Conservation (phyloP, 2,797 vertebrate species). For the Crax fasciolata region DNA sequence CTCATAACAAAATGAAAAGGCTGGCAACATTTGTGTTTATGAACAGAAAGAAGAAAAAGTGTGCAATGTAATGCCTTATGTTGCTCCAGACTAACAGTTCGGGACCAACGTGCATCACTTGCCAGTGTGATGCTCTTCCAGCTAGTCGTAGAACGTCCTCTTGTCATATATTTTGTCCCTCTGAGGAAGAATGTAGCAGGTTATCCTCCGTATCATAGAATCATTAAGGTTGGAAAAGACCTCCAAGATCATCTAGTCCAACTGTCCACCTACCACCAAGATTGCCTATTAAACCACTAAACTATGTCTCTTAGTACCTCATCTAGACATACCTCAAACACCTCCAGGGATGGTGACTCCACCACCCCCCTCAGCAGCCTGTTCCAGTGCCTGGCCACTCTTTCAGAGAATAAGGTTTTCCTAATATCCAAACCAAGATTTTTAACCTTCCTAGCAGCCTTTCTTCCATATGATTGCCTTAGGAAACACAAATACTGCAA, state of each 20-base stretch:
- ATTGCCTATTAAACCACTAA: no score
- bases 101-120: neutral
- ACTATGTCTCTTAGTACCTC: no score
- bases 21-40: neutral
- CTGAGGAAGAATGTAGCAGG: neutral
- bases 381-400: no score
- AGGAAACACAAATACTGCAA: neutral
- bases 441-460: neutral
- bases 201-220: neutral
- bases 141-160: neutral
- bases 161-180: neutral
- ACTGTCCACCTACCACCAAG: no score
- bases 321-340: no score
- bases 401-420: no score
- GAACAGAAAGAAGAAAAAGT: slow-evolving; percentile 51
- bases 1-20: slow-evolving; percentile 20
- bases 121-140: neutral
- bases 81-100: neutral
- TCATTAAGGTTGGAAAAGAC: no score
- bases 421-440: no score
- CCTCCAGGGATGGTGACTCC: no score
- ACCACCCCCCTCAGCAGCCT: no score
- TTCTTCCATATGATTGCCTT: neutral
- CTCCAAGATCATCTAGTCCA: no score
- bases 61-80: neutral